A percentile compares a stretch with the other conserved stretches of the same genome.
These are phyloP conservation scores for Aspidoscelis tigris DNA, from an alignment of 2,113 vertebrate genomes.

Conservation along the genomic window DNA sequence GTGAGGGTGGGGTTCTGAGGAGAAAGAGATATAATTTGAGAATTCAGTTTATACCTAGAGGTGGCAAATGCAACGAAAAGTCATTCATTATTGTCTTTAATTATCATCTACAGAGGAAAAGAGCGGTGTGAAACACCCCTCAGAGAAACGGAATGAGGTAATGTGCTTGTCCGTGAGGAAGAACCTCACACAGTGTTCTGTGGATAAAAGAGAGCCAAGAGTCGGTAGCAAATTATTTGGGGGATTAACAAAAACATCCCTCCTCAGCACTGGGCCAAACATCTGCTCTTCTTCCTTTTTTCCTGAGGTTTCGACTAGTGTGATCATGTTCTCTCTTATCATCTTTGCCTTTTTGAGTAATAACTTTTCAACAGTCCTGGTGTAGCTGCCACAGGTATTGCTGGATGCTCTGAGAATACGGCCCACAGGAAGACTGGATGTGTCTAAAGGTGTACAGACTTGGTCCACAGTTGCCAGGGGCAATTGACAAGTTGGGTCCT, in stretches of 20 bases:
- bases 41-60: slow-evolving; percentile 50
- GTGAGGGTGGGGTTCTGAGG: slow-evolving; percentile 10
- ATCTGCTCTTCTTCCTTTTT: background rate
- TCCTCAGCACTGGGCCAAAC: background rate
- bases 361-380: background rate
- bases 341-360: background rate
- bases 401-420: too few relatives aligned
- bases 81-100: slow-evolving; percentile 39
- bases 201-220: slow-evolving; percentile 45
- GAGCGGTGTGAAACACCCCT: slow-evolving; percentile 23
- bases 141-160: slow-evolving; percentile 52
- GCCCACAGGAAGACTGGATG: too few relatives aligned
- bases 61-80: slow-evolving; percentile 46
- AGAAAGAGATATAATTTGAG: slow-evolving; percentile 32
- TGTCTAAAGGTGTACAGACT: background rate
- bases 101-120: slow-evolving; percentile 52
- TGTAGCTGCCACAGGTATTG: accelerated
- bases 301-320: background rate
- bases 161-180: slow-evolving; percentile 38
- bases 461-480: too few relatives aligned
- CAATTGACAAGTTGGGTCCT: too few relatives aligned
- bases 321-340: slow-evolving; percentile 26
- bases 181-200: slow-evolving; percentile 27
- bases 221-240: slow-evolving; percentile 37
- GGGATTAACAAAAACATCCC: slow-evolving; percentile 33